phyloP scores from a whole-genome alignment of 2,797 vertebrate species.

The Xiphorhynchus erythropygius region DNA sequence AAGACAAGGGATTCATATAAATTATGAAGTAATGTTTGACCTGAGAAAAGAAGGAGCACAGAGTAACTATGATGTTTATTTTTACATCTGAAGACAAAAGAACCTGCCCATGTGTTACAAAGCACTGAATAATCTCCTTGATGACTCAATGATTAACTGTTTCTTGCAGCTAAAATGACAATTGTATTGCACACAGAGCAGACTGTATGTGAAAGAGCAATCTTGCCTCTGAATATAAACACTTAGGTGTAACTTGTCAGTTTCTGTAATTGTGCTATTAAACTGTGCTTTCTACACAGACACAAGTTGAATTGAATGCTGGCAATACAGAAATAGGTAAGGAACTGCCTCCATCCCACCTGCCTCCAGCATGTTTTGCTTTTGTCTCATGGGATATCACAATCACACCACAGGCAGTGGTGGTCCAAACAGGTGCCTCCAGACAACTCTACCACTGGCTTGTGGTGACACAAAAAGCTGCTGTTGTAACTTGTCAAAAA shows the following conservation, averaged over 20 bases:
- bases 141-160: background rate
- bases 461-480: background rate
- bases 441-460: background rate
- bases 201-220: background rate
- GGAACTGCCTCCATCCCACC: rapidly evolving
- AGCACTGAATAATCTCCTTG: conserved; percentile 1
- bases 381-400: background rate
- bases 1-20: background rate
- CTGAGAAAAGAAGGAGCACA: background rate
- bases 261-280: background rate
- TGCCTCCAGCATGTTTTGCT: background rate
- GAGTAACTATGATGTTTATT: background rate
- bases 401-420: background rate
- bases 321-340: background rate
- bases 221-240: background rate
- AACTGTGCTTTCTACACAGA: background rate
- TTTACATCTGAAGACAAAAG: background rate
- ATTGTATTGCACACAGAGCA: background rate
- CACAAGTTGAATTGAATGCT: background rate
- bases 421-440: background rate
- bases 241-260: background rate
- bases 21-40: background rate
- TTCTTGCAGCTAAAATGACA: background rate
- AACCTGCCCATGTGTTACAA: background rate
- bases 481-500: background rate